A percentile compares a stretch with the other conserved stretches of the same genome.
Evolutionary conservation across 1,140 invertebrate species (phyloP).

Genomic region (Drosophila melanogaster): Release_6_plus_ISO1_MT NT_033777.3:14041001-14041500

Average conservation of each 20-base stretch:
- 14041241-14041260: background rate
- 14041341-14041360: background rate
- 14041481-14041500: constrained; percentile 43
- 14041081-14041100: background rate
- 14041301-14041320: too few species aligned
- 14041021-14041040: constrained; percentile 55
- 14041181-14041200: constrained; percentile 15
- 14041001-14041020: constrained; percentile 80
- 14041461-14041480: constrained; percentile 10
- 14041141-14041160: constrained; percentile 68
- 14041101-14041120: constrained; percentile 2
- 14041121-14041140: constrained; percentile 35
- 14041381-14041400: constrained; percentile 52
- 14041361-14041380: background rate
- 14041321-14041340: background rate
- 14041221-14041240: constrained; percentile 1
- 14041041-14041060: constrained; percentile 58
- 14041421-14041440: constrained; percentile 65
- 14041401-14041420: constrained; percentile 65
- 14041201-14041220: background rate
- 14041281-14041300: background rate
- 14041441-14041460: constrained; percentile 48
- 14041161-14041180: constrained; percentile 69
- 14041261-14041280: background rate
- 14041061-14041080: constrained; percentile 24